A percentile compares a stretch with the other conserved stretches of the same genome.
Evolutionary conservation across 2,888 invertebrate genomes (phyloP).

Genomic region (Kryphioiulus occultus): DNA sequence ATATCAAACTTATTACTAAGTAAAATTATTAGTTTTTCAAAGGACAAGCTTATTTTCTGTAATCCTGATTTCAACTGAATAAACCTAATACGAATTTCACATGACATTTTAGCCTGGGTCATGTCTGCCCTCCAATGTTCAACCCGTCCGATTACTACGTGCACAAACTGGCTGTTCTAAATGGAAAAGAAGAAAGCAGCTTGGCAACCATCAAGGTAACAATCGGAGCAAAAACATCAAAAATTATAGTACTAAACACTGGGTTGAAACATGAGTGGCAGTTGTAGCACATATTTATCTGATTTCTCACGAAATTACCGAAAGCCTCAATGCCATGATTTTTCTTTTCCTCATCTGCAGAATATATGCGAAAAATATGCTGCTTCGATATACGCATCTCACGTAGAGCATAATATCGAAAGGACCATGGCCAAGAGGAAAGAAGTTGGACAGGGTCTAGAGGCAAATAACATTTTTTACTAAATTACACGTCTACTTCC

Average conservation of each 20-base stretch:
- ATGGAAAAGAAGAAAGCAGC: constrained; percentile 32
- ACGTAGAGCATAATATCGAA: background rate
- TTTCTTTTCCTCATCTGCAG: background rate
- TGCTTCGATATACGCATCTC: background rate
- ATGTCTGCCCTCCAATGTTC: constrained; percentile 63
- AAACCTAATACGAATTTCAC: too few species aligned
- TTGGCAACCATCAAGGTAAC: constrained; percentile 30
- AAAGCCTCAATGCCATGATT: too few species aligned
- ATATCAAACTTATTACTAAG: too few species aligned
- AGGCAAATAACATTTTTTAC: background rate
- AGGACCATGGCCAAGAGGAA: background rate
- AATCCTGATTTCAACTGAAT: too few species aligned
- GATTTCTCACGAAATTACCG: background rate
- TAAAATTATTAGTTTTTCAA: too few species aligned
- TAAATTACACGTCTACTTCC: too few species aligned
- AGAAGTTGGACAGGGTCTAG: background rate
- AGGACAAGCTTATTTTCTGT: too few species aligned
- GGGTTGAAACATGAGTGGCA: too few species aligned
- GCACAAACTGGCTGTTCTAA: constrained; percentile 58
- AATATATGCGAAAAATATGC: constrained; percentile 27
- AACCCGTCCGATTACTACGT: constrained; percentile 67
- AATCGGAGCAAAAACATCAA: too few species aligned
- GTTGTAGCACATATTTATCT: background rate
- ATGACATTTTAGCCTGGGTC: constrained; percentile 59
- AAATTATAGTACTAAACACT: too few species aligned